phyloP scores from a whole-genome alignment of 2,113 vertebrate genomes.

The Pithys albifrons region DNA sequence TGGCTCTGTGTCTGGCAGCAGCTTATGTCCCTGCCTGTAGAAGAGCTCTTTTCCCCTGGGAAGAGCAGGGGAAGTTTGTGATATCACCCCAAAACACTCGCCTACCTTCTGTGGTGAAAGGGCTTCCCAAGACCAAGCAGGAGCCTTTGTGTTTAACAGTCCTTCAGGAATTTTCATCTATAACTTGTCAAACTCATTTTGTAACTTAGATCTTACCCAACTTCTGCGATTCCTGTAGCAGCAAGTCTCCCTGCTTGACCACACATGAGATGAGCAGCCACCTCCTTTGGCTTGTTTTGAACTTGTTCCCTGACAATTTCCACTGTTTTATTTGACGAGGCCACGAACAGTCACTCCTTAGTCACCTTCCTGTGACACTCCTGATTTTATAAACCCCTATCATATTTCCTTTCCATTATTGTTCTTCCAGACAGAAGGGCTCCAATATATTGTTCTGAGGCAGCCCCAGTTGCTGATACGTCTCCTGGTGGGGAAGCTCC shows the following conservation, averaged over 20 bases:
- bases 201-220: neutral
- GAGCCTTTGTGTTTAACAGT: neutral
- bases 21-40: neutral
- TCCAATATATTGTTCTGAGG: neutral
- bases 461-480: neutral
- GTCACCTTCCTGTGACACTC: neutral
- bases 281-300: neutral
- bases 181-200: neutral
- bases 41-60: neutral
- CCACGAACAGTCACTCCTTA: neutral
- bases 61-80: neutral
- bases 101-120: neutral
- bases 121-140: neutral
- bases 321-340: neutral
- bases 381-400: neutral
- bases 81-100: neutral
- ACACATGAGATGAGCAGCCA: neutral
- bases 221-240: neutral
- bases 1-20: neutral
- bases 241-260: neutral
- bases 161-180: neutral
- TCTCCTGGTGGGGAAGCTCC: neutral
- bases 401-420: neutral
- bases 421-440: neutral
- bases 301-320: neutral